These are phyloP conservation scores for Saturnia japonica DNA, from an alignment of 2,888 invertebrate species.

Conservation along the genomic window DNA sequence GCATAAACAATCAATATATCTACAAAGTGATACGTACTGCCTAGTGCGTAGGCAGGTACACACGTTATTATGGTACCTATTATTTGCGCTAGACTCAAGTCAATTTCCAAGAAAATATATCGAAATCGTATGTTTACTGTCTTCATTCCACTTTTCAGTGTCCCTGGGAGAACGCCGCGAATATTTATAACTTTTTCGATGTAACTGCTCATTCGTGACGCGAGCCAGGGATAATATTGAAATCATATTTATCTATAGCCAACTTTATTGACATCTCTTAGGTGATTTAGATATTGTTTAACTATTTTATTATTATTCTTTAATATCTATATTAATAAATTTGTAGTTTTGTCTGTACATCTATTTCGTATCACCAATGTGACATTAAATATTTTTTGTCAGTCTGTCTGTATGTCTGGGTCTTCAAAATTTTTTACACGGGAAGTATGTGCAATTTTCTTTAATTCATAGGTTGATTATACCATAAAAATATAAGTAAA, in stretches of 20 bases:
- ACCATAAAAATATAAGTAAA: too few relatives aligned
- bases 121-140: conserved; percentile 55
- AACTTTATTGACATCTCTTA: not conserved
- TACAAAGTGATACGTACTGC: conserved; percentile 10
- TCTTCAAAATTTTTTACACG: too few relatives aligned
- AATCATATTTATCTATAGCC: conserved; percentile 10
- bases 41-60: conserved; percentile 19
- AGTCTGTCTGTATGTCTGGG: too few relatives aligned
- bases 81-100: conserved; percentile 50
- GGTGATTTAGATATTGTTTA: not conserved
- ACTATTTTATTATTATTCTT: too few relatives aligned
- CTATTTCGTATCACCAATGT: too few relatives aligned
- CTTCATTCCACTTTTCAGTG: conserved; percentile 49
- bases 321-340: too few relatives aligned
- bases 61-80: conserved; percentile 31
- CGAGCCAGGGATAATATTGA: conserved; percentile 24
- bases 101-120: conserved; percentile 61
- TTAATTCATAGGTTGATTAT: too few relatives aligned
- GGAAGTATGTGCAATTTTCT: too few relatives aligned
- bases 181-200: conserved; percentile 58
- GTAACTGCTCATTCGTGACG: conserved; percentile 48
- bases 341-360: too few relatives aligned
- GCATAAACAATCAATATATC: not conserved
- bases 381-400: too few relatives aligned
- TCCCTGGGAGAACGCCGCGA: conserved; percentile 61